phyloP scores from a whole-genome alignment of 2,888 invertebrate genomes.

The Petrolisthes cinctipes region DNA sequence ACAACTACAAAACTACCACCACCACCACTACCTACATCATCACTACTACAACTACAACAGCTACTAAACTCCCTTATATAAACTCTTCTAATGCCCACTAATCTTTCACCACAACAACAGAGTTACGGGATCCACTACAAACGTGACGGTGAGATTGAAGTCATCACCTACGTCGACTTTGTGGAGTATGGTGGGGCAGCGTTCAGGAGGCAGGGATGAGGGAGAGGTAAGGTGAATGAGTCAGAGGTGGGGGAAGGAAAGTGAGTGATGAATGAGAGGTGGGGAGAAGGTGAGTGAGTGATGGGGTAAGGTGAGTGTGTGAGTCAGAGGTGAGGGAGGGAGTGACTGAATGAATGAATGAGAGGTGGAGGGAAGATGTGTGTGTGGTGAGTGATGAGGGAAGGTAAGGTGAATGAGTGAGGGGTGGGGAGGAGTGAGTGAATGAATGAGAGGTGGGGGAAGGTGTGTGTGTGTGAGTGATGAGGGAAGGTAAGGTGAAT shows the following conservation, averaged over 20 bases:
- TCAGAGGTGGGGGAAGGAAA: background rate
- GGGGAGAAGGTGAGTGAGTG: too few species aligned
- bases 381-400: background rate
- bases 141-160: constrained; percentile 92
- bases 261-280: too few species aligned
- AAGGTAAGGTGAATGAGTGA: background rate
- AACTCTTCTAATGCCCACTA: background rate
- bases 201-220: constrained; percentile 92
- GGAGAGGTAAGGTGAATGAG: constrained; percentile 71
- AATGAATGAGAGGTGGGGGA: background rate
- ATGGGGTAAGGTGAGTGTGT: background rate
- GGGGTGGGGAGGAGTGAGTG: background rate
- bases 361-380: background rate
- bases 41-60: background rate
- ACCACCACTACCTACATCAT: too few species aligned
- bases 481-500: too few species aligned
- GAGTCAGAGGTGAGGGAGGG: background rate
- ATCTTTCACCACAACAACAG: constrained; percentile 71
- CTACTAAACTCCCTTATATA: background rate
- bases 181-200: constrained; percentile 94
- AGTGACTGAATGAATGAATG: background rate
- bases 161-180: constrained; percentile 97
- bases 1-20: too few species aligned
- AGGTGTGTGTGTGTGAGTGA: background rate
- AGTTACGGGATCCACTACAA: constrained; percentile 97